Evolutionary conservation across 2,888 invertebrate species (phyloP), one percentile per base, ranked within the genome.

Genomic region (Acronicta psi): DNA sequence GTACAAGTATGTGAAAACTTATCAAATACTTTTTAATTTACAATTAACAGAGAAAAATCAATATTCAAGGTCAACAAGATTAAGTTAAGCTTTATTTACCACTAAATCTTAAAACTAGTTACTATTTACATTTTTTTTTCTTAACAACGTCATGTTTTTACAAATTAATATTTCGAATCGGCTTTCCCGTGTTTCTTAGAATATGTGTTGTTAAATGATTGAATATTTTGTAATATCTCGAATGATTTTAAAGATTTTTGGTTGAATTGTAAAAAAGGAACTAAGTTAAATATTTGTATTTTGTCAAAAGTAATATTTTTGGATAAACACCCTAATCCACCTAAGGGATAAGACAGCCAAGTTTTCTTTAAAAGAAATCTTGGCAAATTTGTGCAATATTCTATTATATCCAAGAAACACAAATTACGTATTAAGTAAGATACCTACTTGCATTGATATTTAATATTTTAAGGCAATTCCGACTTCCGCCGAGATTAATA

Each of bases 1-100:
- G 91, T 94, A 94, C 94, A 94, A 76, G 91, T 93, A 94, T 86
- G 88, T 91, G 90, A 92, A 92, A 93, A 88, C 92, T 92, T 93
- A 92, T 59, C 76, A 86, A 84, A 84, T 88, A 91, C 77, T 81
- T 87, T 90, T 90, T 87, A 91, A 91, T 92, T 92, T 93, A 93
- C 91, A 93, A 89, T 89, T 92, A 90, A 93, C 92, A 91, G 89
- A 89, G 86, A 91, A 89, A 84, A 89, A 87, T 87, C 87, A 88
- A 90, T 90, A 90, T 90, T 91, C 87, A 93, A 87, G 88, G 88
- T 93, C 91, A 93, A 94, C 93, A 93, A 91, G 75, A 87, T 93
- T 93, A 92, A 93, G 89, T 92, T 93, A 92, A 87, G 87, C 83
- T 90, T 90, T 87, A 84, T 82, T 76, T 82, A 78, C 65, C 66